These are phyloP conservation scores for Anomalospiza imberbis DNA, from an alignment of 2,797 vertebrate genomes.

Conservation along the genomic window DNA sequence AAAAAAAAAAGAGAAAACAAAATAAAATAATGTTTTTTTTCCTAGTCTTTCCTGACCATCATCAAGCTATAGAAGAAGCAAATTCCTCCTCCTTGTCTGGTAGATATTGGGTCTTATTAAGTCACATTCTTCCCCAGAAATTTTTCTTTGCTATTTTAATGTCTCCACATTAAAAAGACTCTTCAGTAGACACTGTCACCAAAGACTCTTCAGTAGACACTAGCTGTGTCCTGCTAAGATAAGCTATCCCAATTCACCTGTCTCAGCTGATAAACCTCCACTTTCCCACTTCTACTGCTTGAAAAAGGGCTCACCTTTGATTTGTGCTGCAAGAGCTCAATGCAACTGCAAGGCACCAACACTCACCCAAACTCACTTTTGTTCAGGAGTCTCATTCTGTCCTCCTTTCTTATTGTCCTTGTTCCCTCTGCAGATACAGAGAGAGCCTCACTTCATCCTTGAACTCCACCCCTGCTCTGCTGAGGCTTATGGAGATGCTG, in stretches of 20 bases:
- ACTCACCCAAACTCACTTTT: not conserved
- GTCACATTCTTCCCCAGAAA: not conserved
- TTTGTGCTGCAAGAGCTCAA: not conserved
- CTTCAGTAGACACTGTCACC: not conserved
- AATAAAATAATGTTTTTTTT: not conserved
- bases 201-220: not conserved
- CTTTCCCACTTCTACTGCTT: not conserved
- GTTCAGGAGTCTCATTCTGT: not conserved
- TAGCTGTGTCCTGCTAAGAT: not conserved
- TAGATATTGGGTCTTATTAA: not conserved
- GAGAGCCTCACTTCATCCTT: not conserved
- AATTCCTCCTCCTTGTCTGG: not conserved
- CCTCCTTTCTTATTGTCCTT: not conserved
- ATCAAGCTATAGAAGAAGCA: not conserved
- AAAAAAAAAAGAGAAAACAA: rapidly evolving
- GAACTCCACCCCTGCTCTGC: not conserved
- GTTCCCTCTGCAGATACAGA: not conserved
- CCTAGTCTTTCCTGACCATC: not conserved
- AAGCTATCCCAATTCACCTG: not conserved
- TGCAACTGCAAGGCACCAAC: not conserved
- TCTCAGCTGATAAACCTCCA: not conserved
- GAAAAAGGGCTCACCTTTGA: not conserved
- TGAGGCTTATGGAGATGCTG: not conserved
- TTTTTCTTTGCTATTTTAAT: conserved; percentile 11
- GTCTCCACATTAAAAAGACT: not conserved